phyloP scores from a whole-genome alignment of 2,888 invertebrate species.

The Chloromyia formosa region DNA sequence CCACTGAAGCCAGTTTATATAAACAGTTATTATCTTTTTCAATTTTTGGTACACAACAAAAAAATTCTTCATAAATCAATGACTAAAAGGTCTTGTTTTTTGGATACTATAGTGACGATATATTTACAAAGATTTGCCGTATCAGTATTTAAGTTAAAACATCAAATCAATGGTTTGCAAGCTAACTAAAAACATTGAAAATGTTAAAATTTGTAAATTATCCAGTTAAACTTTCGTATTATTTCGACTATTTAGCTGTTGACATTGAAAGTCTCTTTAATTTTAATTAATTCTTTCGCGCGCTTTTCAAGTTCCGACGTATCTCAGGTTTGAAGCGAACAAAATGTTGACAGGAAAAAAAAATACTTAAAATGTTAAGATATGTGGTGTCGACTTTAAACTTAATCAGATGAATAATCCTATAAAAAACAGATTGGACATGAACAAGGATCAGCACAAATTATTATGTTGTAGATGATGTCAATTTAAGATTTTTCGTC shows the following conservation, averaged over 20 bases:
- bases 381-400: not conserved
- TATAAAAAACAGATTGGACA: not conserved
- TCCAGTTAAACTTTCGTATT: constrained; percentile 18
- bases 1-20: no score
- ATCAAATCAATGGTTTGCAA: not conserved
- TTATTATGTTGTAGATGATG: constrained; percentile 30
- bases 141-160: no score
- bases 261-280: constrained; percentile 16
- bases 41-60: not conserved
- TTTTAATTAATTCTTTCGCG: constrained; percentile 22
- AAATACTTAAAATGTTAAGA: constrained; percentile 3
- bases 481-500: constrained; percentile 14
- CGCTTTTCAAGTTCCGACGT: constrained; percentile 1
- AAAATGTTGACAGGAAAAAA: not conserved
- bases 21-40: not conserved
- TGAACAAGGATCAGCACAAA: constrained; percentile 12
- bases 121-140: not conserved
- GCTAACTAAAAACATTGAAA: not conserved
- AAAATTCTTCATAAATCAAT: constrained; percentile 5
- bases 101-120: not conserved
- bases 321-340: not conserved
- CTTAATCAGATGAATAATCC: constrained; percentile 15
- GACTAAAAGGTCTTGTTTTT: not conserved
- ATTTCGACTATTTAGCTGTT: not conserved
- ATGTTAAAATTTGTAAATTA: constrained; percentile 14